These are phyloP conservation scores for Eupithecia subumbrata DNA, from an alignment of 2,888 invertebrate species.

Conservation along the genomic window DNA sequence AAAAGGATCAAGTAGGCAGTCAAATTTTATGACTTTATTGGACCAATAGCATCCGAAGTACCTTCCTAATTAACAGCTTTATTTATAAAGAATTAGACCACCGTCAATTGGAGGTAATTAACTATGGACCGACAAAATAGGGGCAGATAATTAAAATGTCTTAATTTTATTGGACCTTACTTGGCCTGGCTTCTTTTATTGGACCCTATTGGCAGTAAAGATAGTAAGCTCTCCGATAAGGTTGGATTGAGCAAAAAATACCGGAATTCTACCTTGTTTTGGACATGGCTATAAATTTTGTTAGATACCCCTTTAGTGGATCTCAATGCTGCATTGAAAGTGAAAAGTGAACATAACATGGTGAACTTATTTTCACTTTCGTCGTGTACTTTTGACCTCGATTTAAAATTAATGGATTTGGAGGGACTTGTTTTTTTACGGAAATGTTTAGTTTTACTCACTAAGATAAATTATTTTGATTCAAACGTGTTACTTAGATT, in stretches of 20 bases:
- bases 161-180: constrained; percentile 77
- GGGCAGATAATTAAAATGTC: constrained; percentile 81
- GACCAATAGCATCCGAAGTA: constrained; percentile 70
- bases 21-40: constrained; percentile 74
- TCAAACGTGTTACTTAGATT: background rate
- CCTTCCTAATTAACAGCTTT: constrained; percentile 77
- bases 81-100: constrained; percentile 80
- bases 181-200: constrained; percentile 61
- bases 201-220: constrained; percentile 66
- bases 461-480: background rate
- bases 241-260: constrained; percentile 36
- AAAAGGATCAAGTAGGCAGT: constrained; percentile 75
- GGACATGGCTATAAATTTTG: constrained; percentile 16
- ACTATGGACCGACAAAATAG: constrained; percentile 77
- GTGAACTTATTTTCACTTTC: constrained; percentile 34
- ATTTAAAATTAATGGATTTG: constrained; percentile 5
- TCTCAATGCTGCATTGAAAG: constrained; percentile 21
- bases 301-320: constrained; percentile 1
- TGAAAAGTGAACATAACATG: constrained; percentile 25
- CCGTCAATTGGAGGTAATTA: constrained; percentile 67
- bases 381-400: constrained; percentile 10
- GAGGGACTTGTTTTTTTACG: constrained; percentile 4
- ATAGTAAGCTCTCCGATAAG: constrained; percentile 44
- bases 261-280: constrained; percentile 24
- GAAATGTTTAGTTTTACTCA: background rate